phyloP scores from a whole-genome alignment of 2,888 invertebrate genomes.

The Trichopoda pennipes region DNA sequence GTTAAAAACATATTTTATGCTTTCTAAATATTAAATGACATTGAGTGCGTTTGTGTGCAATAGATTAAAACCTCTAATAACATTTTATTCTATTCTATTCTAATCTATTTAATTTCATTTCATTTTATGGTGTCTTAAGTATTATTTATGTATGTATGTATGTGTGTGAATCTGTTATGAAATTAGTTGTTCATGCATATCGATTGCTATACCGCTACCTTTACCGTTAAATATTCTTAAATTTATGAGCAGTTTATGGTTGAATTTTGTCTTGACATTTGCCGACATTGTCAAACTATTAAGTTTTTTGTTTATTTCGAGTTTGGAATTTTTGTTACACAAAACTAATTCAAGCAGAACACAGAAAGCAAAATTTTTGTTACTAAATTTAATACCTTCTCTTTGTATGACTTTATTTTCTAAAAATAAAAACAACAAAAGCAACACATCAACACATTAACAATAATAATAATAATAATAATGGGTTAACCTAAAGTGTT shows the following conservation, averaged over 20 bases:
- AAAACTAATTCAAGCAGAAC: conserved; percentile 47
- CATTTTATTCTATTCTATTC: conserved; percentile 18
- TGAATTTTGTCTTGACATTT: conserved; percentile 26
- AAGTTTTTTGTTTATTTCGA: conserved; percentile 25
- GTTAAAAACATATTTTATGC: conserved; percentile 30
- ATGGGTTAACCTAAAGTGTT: conserved; percentile 67
- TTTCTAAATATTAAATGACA: conserved; percentile 41
- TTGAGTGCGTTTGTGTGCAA: conserved; percentile 4
- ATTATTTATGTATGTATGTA: too few relatives aligned
- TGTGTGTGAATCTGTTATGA: too few relatives aligned
- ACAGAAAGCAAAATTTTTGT: conserved; percentile 58
- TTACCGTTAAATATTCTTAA: conserved; percentile 29
- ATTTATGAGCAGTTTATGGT: conserved; percentile 45
- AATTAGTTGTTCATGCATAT: conserved; percentile 30
- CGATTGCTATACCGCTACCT: conserved; percentile 13
- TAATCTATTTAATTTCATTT: not conserved
- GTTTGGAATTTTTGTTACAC: conserved; percentile 7
- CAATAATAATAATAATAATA: too few relatives aligned
- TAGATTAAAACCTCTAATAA: conserved; percentile 43
- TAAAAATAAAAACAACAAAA: conserved; percentile 39
- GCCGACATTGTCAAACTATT: conserved; percentile 37
- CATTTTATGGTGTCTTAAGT: too few relatives aligned
- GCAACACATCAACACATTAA: too few relatives aligned
- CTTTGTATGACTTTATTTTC: not conserved
- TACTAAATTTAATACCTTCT: conserved; percentile 46